phyloP scores from a whole-genome alignment of 2,113 vertebrate species.

The Gorilla gorilla region DNA sequence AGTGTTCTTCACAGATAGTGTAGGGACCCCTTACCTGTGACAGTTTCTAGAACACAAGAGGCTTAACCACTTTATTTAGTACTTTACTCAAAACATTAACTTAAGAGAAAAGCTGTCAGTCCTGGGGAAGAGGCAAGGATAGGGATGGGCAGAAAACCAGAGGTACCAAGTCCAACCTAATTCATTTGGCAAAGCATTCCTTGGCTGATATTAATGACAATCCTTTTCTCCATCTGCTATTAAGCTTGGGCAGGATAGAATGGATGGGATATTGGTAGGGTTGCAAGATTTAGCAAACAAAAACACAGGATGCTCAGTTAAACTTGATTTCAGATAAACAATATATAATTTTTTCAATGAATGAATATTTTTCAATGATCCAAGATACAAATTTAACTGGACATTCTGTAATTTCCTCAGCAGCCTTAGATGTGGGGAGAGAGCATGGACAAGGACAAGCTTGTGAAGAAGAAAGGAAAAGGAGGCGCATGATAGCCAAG shows the following conservation, averaged over 20 bases:
- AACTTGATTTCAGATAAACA: conserved; percentile 35
- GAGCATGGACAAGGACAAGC: not conserved
- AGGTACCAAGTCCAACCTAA: not conserved
- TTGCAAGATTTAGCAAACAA: conserved; percentile 5
- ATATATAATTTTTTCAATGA: not conserved
- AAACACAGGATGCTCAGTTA: not conserved
- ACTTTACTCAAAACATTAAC: not conserved
- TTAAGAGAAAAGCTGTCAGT: not conserved
- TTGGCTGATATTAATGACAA: not conserved
- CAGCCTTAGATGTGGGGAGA: not conserved
- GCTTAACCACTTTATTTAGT: not conserved
- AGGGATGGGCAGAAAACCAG: not conserved
- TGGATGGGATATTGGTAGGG: not conserved
- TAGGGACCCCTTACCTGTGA: not conserved
- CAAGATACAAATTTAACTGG: not conserved
- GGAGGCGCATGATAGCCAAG: fast-evolving
- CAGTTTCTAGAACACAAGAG: not conserved
- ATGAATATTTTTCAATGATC: not conserved
- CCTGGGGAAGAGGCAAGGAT: fast-evolving
- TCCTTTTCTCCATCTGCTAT: not conserved
- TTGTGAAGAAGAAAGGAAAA: not conserved
- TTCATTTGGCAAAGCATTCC: not conserved
- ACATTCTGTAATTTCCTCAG: not conserved
- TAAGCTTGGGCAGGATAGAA: not conserved
- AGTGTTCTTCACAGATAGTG: fast-evolving